phyloP scores from a whole-genome alignment of 2,888 invertebrate genomes.

The Ommatoiulus sabulosus region DNA sequence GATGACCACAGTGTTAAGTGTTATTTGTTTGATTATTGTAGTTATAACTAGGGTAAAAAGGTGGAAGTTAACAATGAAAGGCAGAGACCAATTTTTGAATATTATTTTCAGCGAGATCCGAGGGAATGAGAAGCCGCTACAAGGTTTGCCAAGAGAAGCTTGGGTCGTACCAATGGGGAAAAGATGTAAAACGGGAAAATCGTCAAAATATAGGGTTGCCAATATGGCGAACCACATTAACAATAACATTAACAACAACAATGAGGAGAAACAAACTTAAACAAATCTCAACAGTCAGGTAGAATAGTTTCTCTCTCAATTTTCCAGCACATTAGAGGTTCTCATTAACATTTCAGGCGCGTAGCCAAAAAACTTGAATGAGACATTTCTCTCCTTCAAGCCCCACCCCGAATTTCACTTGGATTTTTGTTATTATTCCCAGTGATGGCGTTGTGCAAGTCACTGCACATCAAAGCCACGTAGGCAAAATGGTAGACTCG shows the following conservation, averaged over 20 bases:
- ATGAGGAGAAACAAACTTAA: slow-evolving; percentile 40
- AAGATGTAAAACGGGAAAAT: slow-evolving; percentile 11
- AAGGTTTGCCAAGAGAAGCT: slow-evolving; percentile 32
- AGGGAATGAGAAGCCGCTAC: slow-evolving; percentile 18
- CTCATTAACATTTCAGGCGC: not conserved
- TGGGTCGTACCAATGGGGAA: not conserved
- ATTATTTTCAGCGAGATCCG: not conserved
- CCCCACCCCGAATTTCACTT: slow-evolving; percentile 17
- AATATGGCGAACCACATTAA: slow-evolving; percentile 26
- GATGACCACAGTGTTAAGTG: slow-evolving; percentile 46
- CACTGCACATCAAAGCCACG: slow-evolving; percentile 39
- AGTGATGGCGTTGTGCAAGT: slow-evolving; percentile 40
- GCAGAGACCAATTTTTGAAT: not conserved
- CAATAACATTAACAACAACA: slow-evolving; percentile 43
- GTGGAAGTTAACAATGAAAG: slow-evolving; percentile 3
- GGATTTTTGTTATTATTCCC: not conserved
- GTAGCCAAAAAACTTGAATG: not conserved
- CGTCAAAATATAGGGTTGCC: slow-evolving; percentile 17
- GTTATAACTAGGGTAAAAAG: slow-evolving; percentile 9
- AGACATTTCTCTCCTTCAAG: not conserved
- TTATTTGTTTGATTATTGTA: slow-evolving; percentile 31
- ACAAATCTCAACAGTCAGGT: slow-evolving; percentile 40
- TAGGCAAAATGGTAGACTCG: slow-evolving; percentile 43
- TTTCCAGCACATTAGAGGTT: slow-evolving; percentile 15
- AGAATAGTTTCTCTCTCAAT: slow-evolving; percentile 43